phyloP scores from a whole-genome alignment of 2,113 vertebrate genomes.

The Catagonus wagneri region DNA sequence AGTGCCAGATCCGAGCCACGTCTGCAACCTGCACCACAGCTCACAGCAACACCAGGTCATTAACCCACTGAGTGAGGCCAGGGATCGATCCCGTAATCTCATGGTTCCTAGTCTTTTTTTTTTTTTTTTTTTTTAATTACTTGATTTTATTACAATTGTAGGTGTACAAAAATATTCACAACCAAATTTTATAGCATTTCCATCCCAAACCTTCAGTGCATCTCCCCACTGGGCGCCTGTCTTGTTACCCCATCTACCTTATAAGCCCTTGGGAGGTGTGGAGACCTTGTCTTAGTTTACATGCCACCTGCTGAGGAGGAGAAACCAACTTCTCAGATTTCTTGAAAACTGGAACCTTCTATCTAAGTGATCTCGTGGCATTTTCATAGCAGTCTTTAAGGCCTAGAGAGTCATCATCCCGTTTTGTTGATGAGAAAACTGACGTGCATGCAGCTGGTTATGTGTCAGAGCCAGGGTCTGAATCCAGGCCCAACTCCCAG shows the following conservation, averaged over 20 bases:
- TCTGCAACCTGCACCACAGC: no score
- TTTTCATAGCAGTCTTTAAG: background rate
- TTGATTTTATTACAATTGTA: no score
- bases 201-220: no score
- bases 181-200: no score
- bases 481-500: background rate
- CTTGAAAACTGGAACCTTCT: background rate
- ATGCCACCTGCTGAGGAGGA: background rate
- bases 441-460: accelerated
- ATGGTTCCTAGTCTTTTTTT: no score
- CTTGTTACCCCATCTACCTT: background rate
- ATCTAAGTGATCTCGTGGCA: accelerated
- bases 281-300: background rate
- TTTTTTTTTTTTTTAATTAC: no score
- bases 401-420: background rate
- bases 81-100: no score
- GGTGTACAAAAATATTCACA: no score
- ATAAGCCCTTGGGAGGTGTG: background rate
- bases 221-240: background rate
- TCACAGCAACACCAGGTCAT: no score
- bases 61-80: no score
- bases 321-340: background rate
- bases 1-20: no score
- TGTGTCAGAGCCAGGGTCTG: background rate
- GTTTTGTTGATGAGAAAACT: background rate